phyloP scores from a whole-genome alignment of 2,113 vertebrate species.

The Octodon degus region DNA sequence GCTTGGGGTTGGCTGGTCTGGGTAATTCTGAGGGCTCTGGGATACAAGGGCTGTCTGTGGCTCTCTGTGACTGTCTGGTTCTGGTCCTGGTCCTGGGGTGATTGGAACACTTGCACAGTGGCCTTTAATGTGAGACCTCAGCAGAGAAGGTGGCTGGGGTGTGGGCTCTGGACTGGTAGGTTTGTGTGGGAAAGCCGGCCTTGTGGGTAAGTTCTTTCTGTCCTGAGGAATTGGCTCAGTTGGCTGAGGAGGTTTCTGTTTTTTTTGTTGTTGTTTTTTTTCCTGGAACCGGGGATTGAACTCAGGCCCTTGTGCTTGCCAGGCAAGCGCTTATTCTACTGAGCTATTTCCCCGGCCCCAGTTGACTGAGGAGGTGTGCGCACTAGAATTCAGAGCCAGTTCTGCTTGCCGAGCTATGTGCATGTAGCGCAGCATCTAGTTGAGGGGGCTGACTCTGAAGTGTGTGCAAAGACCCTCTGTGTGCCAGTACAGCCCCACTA shows the following conservation, averaged over 20 bases:
- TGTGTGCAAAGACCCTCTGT: fast-evolving
- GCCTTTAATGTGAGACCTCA: not conserved
- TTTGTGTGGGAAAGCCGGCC: not conserved
- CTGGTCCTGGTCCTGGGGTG: not conserved
- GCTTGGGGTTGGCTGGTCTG: not conserved
- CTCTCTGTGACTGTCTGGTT: not conserved
- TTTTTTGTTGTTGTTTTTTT: too few species aligned
- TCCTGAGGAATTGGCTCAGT: not conserved
- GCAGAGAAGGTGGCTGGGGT: not conserved
- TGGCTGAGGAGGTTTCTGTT: not conserved
- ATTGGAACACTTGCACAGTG: not conserved
- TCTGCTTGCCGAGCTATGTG: not conserved
- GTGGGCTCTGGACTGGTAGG: not conserved
- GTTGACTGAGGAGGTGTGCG: not conserved
- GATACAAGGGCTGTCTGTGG: not conserved
- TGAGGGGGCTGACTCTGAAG: not conserved
- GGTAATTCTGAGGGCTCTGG: not conserved
- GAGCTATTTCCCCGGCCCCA: too few species aligned
- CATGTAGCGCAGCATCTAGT: not conserved
- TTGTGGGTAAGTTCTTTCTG: not conserved
- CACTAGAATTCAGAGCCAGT: not conserved
- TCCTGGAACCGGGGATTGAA: too few species aligned
- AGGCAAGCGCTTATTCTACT: too few species aligned
- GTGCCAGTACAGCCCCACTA: not conserved
- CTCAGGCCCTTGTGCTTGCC: too few species aligned